Conservation (phyloP, 2,888 invertebrate genomes). For the Hyppa rectilinea region DNA sequence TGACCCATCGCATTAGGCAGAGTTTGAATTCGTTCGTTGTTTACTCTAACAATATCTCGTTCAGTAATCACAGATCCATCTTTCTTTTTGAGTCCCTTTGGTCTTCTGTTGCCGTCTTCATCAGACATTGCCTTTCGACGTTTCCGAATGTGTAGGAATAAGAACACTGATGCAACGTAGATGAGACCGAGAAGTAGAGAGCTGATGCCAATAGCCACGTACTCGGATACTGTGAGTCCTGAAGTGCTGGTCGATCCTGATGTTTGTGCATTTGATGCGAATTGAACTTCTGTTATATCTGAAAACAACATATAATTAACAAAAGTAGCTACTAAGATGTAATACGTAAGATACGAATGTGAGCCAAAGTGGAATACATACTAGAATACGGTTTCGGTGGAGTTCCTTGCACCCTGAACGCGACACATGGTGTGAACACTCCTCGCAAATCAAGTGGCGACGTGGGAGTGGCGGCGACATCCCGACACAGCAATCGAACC, state of each 20-base stretch:
- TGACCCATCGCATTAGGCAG: conserved; percentile 87
- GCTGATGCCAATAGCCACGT: conserved; percentile 95
- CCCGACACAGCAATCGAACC: conserved; percentile 95
- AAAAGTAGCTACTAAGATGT: too few relatives aligned
- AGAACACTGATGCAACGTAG: conserved; percentile 96
- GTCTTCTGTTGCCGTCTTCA: conserved; percentile 82
- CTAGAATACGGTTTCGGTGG: conserved; percentile 91
- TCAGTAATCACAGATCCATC: conserved; percentile 85
- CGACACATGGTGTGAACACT: conserved; percentile 96
- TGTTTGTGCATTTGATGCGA: conserved; percentile 92
- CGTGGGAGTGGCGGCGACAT: conserved; percentile 90
- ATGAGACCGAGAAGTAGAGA: conserved; percentile 96
- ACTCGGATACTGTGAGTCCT: conserved; percentile 94
- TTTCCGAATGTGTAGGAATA: conserved; percentile 95
- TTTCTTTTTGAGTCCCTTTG: conserved; percentile 83
- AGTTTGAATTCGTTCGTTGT: conserved; percentile 82
- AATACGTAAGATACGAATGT: too few relatives aligned
- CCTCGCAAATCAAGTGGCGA: conserved; percentile 89
- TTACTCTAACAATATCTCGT: conserved; percentile 86
- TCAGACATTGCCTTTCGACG: conserved; percentile 89
- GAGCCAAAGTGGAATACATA: conserved; percentile 40
- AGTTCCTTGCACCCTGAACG: conserved; percentile 96
- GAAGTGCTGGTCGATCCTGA: conserved; percentile 89
- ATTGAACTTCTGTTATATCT: conserved; percentile 96
- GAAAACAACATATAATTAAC: conserved; percentile 67